Percentiles rank a stretch among this genome's conserved stretches.
phyloP scores from a whole-genome alignment of 2,888 invertebrate species.

The Xanthorhoe designata region DNA sequence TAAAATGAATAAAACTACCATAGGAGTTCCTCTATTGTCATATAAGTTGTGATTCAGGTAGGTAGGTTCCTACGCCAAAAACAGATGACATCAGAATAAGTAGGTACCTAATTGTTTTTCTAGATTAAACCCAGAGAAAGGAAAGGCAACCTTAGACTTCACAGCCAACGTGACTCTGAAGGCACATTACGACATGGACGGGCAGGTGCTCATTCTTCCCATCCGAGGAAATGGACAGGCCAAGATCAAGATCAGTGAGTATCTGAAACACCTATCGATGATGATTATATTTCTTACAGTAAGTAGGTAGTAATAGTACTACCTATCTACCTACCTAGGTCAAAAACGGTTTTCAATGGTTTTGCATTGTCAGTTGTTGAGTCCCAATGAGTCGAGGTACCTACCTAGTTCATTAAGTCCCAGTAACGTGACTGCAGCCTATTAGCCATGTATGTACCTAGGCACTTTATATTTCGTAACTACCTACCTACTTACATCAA shows the following conservation, averaged over 20 bases:
- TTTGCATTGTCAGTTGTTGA: no score
- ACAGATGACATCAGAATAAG: neutral
- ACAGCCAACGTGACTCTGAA: slow-evolving; percentile 80
- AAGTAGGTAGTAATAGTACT: no score
- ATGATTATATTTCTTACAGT: neutral
- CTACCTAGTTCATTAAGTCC: neutral
- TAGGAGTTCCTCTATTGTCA: no score
- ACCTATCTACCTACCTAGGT: no score
- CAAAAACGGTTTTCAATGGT: no score
- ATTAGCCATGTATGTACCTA: neutral
- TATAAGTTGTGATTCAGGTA: neutral
- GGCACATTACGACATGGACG: slow-evolving; percentile 82
- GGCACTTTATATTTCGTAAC: neutral
- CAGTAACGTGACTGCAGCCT: neutral
- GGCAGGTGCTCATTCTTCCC: slow-evolving; percentile 81
- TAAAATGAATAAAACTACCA: no score
- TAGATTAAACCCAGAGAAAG: slow-evolving; percentile 69
- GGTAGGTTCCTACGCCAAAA: neutral
- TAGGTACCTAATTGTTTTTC: slow-evolving; percentile 13
- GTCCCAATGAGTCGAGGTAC: no score
- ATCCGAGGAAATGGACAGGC: slow-evolving; percentile 82
- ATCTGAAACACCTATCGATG: neutral
- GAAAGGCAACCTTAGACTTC: slow-evolving; percentile 74
- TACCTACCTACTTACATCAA: no score
- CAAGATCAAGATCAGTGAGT: slow-evolving; percentile 83